Evolutionary conservation across 1,140 invertebrate genomes (phyloP).

Genomic region (Linepithema humile): DNA sequence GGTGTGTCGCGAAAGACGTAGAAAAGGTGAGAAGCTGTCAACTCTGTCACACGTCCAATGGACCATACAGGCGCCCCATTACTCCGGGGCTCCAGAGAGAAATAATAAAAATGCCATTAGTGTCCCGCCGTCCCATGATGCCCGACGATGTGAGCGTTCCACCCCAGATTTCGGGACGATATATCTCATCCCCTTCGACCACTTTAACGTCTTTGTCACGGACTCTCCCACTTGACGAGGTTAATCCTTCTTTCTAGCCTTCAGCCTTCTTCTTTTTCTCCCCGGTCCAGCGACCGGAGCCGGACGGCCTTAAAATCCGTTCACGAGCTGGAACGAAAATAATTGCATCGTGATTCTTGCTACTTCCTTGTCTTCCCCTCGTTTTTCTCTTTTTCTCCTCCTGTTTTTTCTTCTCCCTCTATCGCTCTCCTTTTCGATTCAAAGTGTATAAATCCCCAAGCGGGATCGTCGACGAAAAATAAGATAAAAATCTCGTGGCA

Average conservation of each 20-base stretch:
- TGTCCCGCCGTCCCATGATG: constrained; percentile 72
- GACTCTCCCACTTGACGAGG: constrained; percentile 78
- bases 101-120: constrained; percentile 85
- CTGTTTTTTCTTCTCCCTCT: background rate
- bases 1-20: constrained; percentile 17
- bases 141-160: constrained; percentile 67
- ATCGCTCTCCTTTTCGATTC: constrained; percentile 38
- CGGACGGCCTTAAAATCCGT: constrained; percentile 70
- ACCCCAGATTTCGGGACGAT: constrained; percentile 66
- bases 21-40: constrained; percentile 78
- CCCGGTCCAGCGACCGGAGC: constrained; percentile 54
- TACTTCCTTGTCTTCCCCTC: constrained; percentile 54
- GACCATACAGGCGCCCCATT: constrained; percentile 78
- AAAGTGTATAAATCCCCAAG: constrained; percentile 81
- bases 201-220: constrained; percentile 77
- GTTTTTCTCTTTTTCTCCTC: constrained; percentile 16
- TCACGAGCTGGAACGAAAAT: constrained; percentile 78
- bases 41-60: constrained; percentile 81
- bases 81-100: constrained; percentile 72
- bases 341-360: constrained; percentile 78
- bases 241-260: constrained; percentile 78
- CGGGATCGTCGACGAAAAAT: constrained; percentile 80
- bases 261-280: constrained; percentile 62
- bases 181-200: constrained; percentile 71
- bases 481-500: constrained; percentile 80